phyloP scores from a whole-genome alignment of 2,888 invertebrate genomes.

The Anthrax anthrax region DNA sequence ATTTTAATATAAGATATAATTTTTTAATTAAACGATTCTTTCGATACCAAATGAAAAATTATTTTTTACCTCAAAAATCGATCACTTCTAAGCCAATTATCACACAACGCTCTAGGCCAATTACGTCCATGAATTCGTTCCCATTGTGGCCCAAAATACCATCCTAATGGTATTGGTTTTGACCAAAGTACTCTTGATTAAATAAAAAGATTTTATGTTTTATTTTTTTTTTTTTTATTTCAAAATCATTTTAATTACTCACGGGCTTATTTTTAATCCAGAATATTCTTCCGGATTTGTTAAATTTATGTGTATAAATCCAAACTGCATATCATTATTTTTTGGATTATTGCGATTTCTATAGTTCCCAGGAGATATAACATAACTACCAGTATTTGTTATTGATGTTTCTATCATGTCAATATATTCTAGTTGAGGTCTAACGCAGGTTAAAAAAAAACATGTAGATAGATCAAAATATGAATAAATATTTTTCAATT shows the following conservation, averaged over 20 bases:
- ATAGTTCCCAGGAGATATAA: conserved; percentile 59
- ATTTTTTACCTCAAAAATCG: conserved; percentile 57
- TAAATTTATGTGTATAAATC: conserved; percentile 75
- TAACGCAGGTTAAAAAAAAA: no score
- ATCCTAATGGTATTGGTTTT: conserved; percentile 76
- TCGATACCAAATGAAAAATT: no score
- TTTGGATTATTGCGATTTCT: conserved; percentile 52
- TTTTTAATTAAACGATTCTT: not conserved
- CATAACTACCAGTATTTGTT: conserved; percentile 55
- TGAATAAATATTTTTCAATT: no score
- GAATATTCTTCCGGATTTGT: conserved; percentile 58
- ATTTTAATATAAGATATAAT: not conserved
- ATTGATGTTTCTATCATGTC: conserved; percentile 52
- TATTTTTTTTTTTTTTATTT: not conserved
- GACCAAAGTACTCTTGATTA: conserved; percentile 65
- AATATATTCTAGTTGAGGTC: conserved; percentile 69
- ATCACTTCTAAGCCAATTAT: conserved; percentile 80
- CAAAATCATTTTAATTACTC: conserved; percentile 33
- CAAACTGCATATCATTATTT: conserved; percentile 64
- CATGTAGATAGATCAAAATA: no score
- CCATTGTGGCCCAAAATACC: conserved; percentile 90
- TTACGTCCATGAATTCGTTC: conserved; percentile 57
- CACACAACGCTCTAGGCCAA: conserved; percentile 76
- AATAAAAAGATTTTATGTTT: not conserved
- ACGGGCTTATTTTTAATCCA: conserved; percentile 56